Evolutionary conservation across 2,888 invertebrate genomes (phyloP).

Genomic region (Thymelicus lineola): DNA sequence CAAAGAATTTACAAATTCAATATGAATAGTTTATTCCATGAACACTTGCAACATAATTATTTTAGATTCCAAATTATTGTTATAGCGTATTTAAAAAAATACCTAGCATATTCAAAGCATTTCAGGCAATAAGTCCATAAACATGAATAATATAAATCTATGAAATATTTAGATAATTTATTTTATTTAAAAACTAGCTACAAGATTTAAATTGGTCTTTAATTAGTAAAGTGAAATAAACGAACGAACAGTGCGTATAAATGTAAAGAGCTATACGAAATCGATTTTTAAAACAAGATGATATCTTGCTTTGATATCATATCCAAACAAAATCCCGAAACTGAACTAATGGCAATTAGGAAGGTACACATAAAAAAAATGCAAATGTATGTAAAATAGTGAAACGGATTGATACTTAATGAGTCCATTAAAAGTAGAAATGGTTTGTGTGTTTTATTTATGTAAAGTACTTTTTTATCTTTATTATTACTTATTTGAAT

Average conservation of each 20-base stretch:
- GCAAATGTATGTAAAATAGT: slow-evolving; percentile 20
- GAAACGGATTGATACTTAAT: neutral
- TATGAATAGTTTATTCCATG: no score
- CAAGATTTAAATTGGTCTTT: neutral
- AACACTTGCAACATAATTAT: no score
- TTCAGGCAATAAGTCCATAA: no score
- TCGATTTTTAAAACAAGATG: slow-evolving; percentile 2
- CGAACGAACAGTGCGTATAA: neutral
- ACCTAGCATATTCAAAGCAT: no score
- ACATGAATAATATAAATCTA: no score
- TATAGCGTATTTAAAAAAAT: no score
- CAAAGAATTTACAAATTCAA: neutral
- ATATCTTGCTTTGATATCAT: neutral
- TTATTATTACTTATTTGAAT: neutral
- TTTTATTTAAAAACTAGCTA: neutral
- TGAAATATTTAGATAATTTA: no score
- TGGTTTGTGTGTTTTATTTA: slow-evolving; percentile 4
- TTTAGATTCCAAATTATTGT: no score
- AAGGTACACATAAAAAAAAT: slow-evolving; percentile 7
- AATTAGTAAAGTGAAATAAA: slow-evolving; percentile 8
- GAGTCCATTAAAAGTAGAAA: neutral
- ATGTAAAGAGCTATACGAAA: slow-evolving; percentile 9
- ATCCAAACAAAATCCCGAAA: slow-evolving; percentile 18
- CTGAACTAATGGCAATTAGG: neutral
- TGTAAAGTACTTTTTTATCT: neutral